These are phyloP conservation scores for Apis cerana DNA, from an alignment of 1,140 invertebrate genomes.

Conservation along the genomic window DNA sequence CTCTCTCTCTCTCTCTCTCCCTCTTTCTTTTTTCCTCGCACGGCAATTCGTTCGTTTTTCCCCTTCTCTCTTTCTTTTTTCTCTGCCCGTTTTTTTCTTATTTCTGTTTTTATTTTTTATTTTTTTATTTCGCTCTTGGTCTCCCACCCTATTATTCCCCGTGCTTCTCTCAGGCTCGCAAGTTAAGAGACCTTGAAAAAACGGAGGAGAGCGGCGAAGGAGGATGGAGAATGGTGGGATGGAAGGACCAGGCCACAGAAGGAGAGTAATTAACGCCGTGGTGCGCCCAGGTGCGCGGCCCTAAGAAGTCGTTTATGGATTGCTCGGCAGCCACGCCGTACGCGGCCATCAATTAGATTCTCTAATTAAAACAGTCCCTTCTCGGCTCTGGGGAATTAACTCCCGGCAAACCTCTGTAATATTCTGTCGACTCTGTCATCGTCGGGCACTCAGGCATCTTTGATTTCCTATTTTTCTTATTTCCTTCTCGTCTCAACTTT, in stretches of 20 bases:
- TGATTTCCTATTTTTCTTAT: neutral
- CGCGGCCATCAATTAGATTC: slow-evolving; percentile 70
- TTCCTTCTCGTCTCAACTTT: neutral
- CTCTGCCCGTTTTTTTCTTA: neutral
- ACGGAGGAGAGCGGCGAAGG: neutral
- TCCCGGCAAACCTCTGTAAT: slow-evolving; percentile 34
- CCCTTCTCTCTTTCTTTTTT: neutral
- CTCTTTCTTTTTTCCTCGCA: slow-evolving; percentile 10
- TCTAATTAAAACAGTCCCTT: slow-evolving; percentile 71
- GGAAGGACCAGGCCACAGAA: slow-evolving; percentile 63
- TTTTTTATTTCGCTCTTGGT: neutral
- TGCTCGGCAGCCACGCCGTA: slow-evolving; percentile 56
- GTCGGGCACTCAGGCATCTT: neutral
- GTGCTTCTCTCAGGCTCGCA: slow-evolving; percentile 13
- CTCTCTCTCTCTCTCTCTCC: slow-evolving; percentile 41
- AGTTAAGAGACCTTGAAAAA: slow-evolving; percentile 50
- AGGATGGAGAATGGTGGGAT: slow-evolving; percentile 27
- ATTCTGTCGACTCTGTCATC: slow-evolving; percentile 62
- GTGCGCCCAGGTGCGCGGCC: slow-evolving; percentile 64
- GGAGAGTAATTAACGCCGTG: slow-evolving; percentile 71
- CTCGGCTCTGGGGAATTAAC: slow-evolving; percentile 56
- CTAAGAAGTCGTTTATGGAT: slow-evolving; percentile 73
- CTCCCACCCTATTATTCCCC: slow-evolving; percentile 5
- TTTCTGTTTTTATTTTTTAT: neutral
- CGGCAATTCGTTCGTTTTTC: slow-evolving; percentile 1